These are phyloP conservation scores for Drosophila emarginata DNA, from an alignment of 2,888 invertebrate species.

Conservation along the genomic window DNA sequence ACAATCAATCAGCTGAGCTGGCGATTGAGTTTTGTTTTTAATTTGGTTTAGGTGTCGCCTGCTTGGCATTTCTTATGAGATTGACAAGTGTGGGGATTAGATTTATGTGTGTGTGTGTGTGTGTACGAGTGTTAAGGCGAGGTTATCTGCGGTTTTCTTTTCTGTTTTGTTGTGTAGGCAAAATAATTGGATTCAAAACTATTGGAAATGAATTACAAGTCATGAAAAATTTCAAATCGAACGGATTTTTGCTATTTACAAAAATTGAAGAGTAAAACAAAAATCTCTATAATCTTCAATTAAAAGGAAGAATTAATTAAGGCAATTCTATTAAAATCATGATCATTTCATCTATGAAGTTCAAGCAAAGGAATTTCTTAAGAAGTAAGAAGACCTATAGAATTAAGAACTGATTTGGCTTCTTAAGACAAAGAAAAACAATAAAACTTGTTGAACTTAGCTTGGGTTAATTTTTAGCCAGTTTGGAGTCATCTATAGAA, in stretches of 20 bases:
- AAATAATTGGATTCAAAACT: conserved; percentile 9
- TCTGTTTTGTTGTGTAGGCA: conserved; percentile 19
- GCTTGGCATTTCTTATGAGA: conserved; percentile 59
- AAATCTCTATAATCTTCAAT: background rate
- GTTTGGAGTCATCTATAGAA: too few relatives aligned
- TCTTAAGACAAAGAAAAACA: too few relatives aligned
- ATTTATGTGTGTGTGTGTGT: conserved; percentile 16
- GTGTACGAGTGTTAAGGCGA: conserved; percentile 24
- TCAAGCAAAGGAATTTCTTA: too few relatives aligned
- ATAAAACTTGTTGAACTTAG: too few relatives aligned
- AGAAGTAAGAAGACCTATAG: too few relatives aligned
- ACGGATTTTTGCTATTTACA: background rate
- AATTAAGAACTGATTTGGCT: too few relatives aligned
- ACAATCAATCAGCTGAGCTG: conserved; percentile 60
- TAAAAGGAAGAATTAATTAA: background rate
- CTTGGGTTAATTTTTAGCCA: too few relatives aligned
- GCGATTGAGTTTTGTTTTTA: conserved; percentile 30
- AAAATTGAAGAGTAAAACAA: background rate
- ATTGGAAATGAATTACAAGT: background rate
- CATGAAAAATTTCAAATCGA: background rate
- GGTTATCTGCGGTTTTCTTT: conserved; percentile 17
- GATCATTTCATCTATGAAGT: background rate
- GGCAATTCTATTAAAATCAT: background rate
- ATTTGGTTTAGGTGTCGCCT: conserved; percentile 48
- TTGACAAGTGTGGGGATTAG: conserved; percentile 58